Evolutionary conservation across 2,797 vertebrate genomes (phyloP).

Genomic region (Molossus alvarezi): DNA sequence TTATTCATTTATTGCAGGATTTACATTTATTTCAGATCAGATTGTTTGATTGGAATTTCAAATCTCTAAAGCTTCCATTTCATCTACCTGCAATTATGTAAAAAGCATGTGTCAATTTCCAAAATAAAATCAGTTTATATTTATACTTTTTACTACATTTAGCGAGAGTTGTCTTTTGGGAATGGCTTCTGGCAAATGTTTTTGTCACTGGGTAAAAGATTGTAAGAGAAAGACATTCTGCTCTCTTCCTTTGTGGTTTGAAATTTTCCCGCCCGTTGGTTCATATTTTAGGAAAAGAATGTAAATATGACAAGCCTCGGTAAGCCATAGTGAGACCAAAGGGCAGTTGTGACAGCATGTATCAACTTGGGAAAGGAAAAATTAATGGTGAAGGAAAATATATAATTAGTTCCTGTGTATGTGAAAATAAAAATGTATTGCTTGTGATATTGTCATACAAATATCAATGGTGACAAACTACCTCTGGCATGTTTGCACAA

Average conservation of each 20-base stretch:
- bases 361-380: conserved; percentile 18
- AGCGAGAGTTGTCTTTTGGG: conserved; percentile 45
- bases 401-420: neutral
- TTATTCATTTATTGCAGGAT: conserved; percentile 71
- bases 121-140: conserved; percentile 79
- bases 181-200: conserved; percentile 39
- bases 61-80: conserved; percentile 75
- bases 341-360: neutral
- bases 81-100: conserved; percentile 70
- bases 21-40: conserved; percentile 77
- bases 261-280: conserved; percentile 54
- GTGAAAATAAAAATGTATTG: conserved; percentile 11
- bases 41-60: conserved; percentile 80
- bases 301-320: conserved; percentile 8
- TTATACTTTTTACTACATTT: conserved; percentile 71
- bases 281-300: conserved; percentile 27
- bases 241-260: neutral
- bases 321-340: neutral
- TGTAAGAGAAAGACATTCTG: neutral
- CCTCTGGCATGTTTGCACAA: neutral
- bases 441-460: conserved; percentile 33
- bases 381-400: conserved; percentile 21
- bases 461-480: conserved; percentile 42
- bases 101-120: conserved; percentile 70
- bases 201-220: conserved; percentile 55